phyloP scores from a whole-genome alignment of 2,113 vertebrate genomes.

The Xenopus borealis region DNA sequence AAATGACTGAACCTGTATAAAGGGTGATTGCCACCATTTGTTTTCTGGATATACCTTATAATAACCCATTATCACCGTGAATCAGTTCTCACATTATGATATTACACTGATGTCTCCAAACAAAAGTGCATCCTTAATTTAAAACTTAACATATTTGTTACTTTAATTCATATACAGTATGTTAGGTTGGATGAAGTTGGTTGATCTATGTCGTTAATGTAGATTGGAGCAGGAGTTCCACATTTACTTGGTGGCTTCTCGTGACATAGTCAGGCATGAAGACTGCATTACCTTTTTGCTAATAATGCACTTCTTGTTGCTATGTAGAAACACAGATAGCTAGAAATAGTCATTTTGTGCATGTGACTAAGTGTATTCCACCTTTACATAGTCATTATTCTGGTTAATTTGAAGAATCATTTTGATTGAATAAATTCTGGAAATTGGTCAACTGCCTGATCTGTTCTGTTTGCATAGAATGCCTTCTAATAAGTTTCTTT shows the following conservation, averaged over 20 bases:
- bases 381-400: background rate
- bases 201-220: background rate
- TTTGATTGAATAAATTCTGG: conserved; percentile 74
- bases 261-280: background rate
- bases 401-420: conserved; percentile 43
- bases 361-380: background rate
- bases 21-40: background rate
- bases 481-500: conserved; percentile 84
- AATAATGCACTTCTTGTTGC: background rate
- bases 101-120: no score
- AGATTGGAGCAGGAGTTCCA: background rate
- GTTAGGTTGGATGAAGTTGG: background rate
- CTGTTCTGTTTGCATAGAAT: conserved; percentile 93
- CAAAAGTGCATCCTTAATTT: no score
- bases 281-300: background rate
- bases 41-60: background rate
- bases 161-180: no score
- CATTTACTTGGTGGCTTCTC: background rate
- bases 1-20: background rate
- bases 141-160: no score
- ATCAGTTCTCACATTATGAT: background rate
- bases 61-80: background rate
- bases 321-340: background rate
- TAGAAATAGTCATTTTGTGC: background rate
- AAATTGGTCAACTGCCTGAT: conserved; percentile 85